phyloP scores from a whole-genome alignment of 1,140 invertebrate species.

The Orius insidiosus region DNA sequence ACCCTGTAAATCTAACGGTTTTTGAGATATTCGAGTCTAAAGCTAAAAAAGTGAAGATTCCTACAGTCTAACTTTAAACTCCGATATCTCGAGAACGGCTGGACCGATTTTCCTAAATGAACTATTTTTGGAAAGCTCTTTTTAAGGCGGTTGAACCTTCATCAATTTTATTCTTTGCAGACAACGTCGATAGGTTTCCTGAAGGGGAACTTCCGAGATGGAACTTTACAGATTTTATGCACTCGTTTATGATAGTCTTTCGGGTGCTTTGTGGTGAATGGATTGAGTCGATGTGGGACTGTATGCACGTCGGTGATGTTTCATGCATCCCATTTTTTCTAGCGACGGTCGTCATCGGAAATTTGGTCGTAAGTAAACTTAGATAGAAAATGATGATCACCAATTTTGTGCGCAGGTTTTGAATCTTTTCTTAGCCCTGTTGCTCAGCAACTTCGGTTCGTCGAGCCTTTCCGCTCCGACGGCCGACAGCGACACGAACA shows the following conservation, averaged over 20 bases:
- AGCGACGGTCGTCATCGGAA: slow-evolving; percentile 93
- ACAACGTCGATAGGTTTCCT: slow-evolving; percentile 62
- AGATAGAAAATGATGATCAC: too few species aligned
- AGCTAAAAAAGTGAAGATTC: too few species aligned
- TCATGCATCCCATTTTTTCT: slow-evolving; percentile 94
- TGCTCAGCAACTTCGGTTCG: slow-evolving; percentile 94
- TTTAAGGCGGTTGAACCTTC: too few species aligned
- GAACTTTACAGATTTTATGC: slow-evolving; percentile 97
- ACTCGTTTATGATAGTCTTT: slow-evolving; percentile 98
- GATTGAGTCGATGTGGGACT: slow-evolving; percentile 99
- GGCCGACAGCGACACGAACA: slow-evolving; percentile 88
- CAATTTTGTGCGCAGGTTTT: slow-evolving; percentile 62
- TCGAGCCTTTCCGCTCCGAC: slow-evolving; percentile 79
- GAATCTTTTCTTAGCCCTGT: slow-evolving; percentile 96
- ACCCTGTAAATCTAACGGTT: too few species aligned
- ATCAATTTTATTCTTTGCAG: slow-evolving; percentile 29
- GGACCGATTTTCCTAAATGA: too few species aligned
- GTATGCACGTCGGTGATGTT: slow-evolving; percentile 78
- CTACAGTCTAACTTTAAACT: too few species aligned
- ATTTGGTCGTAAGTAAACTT: slow-evolving; percentile 77
- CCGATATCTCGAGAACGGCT: too few species aligned
- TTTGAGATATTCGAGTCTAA: too few species aligned
- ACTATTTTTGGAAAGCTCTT: too few species aligned
- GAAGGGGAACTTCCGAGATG: slow-evolving; percentile 70
- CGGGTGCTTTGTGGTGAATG: slow-evolving; percentile 94